phyloP scores from a whole-genome alignment of 2,888 invertebrate species.

The Melangyna quadrimaculata region DNA sequence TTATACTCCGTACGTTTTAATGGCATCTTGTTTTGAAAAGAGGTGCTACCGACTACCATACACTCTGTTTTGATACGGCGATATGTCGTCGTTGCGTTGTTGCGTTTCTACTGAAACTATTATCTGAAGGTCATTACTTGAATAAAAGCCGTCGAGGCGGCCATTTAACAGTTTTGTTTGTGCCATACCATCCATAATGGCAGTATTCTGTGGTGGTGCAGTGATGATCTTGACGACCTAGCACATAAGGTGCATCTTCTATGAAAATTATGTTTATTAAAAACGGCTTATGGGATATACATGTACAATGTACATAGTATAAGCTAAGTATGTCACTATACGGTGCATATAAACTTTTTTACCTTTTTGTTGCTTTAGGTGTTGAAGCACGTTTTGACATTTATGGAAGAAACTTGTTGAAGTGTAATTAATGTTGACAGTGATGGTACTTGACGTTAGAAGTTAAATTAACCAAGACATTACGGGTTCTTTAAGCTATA shows the following conservation, averaged over 20 bases:
- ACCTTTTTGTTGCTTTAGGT: neutral
- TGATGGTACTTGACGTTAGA: neutral
- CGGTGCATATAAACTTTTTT: constrained; percentile 2
- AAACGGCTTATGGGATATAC: constrained; percentile 1
- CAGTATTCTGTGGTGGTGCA: neutral
- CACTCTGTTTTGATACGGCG: neutral
- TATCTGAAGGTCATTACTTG: constrained; percentile 67
- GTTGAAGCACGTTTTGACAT: constrained; percentile 11
- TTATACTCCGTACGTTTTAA: constrained; percentile 17
- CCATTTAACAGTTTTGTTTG: constrained; percentile 51
- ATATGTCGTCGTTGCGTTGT: neutral
- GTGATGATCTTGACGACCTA: constrained; percentile 41
- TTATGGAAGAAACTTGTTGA: constrained; percentile 8
- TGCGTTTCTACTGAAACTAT: constrained; percentile 13
- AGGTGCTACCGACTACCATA: constrained; percentile 22
- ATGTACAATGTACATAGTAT: no score
- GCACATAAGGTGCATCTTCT: constrained; percentile 26
- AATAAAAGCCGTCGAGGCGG: constrained; percentile 34
- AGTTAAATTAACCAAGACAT: neutral
- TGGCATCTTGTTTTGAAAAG: constrained; percentile 42
- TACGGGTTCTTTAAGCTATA: neutral
- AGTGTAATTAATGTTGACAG: constrained; percentile 9
- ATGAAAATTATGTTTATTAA: constrained; percentile 26
- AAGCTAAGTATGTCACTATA: constrained; percentile 26
- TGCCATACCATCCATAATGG: constrained; percentile 17